Evolutionary conservation across 2,797 vertebrate species (phyloP).

Genomic region (Amphiprion clarkii): DNA sequence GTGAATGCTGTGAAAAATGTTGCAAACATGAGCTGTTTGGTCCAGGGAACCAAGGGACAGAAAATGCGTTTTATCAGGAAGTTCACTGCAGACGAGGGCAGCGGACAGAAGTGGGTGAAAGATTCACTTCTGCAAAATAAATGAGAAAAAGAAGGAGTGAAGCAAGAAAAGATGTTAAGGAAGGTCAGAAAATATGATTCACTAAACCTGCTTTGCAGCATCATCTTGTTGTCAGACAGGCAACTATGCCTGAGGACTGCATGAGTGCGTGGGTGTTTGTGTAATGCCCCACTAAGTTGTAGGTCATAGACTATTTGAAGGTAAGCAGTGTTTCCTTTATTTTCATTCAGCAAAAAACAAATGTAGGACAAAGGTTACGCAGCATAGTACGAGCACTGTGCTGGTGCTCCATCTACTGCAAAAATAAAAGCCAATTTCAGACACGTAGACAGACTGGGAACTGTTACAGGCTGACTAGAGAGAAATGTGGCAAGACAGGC

Average conservation of each 20-base stretch:
- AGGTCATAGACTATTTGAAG: slow-evolving; percentile 20
- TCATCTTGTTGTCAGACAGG: slow-evolving; percentile 18
- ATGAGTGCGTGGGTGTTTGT: slow-evolving; percentile 15
- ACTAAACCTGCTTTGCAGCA: slow-evolving; percentile 33
- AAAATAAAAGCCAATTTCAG: not conserved
- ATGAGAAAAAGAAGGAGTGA: not conserved
- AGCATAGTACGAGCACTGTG: not conserved
- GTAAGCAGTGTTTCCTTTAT: slow-evolving; percentile 13
- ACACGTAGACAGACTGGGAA: not conserved
- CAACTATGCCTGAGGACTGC: slow-evolving; percentile 5
- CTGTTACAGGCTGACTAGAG: not conserved
- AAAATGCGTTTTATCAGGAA: slow-evolving; percentile 24
- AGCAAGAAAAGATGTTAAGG: not conserved
- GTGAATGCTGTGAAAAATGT: not conserved
- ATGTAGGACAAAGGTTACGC: slow-evolving; percentile 52
- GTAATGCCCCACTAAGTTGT: slow-evolving; percentile 25
- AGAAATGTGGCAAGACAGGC: not conserved
- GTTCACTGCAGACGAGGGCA: not conserved
- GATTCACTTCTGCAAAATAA: slow-evolving; percentile 21
- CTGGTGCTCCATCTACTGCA: not conserved
- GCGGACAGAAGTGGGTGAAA: slow-evolving; percentile 44
- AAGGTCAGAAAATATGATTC: slow-evolving; percentile 37
- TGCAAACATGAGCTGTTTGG: not conserved
- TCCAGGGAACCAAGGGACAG: not conserved
- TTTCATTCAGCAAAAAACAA: slow-evolving; percentile 26